Percentiles rank a stretch among this genome's conserved stretches.
Conservation (phyloP, 2,888 invertebrate genomes). For the Epinotia brunnichana region DNA sequence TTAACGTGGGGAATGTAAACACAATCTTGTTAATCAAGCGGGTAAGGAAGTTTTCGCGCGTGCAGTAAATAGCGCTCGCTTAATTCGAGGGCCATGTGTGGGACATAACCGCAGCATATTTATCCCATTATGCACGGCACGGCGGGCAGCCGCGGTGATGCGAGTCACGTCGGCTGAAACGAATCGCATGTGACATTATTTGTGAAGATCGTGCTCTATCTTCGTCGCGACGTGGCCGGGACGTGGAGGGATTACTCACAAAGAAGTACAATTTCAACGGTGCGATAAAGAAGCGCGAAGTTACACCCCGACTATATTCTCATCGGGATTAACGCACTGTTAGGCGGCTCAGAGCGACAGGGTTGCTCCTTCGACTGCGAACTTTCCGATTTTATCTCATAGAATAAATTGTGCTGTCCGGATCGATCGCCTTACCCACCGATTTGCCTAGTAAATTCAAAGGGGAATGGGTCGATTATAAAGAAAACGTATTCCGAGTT, state of each 20-base stretch:
- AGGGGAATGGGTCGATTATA: neutral
- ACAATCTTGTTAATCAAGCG: slow-evolving; percentile 76
- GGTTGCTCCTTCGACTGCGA: slow-evolving; percentile 41
- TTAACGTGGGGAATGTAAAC: slow-evolving; percentile 66
- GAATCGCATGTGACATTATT: slow-evolving; percentile 85
- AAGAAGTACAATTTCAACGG: slow-evolving; percentile 83
- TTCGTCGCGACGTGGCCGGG: slow-evolving; percentile 82
- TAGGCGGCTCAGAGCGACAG: slow-evolving; percentile 51
- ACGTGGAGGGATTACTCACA: slow-evolving; percentile 84
- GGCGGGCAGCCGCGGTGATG: slow-evolving; percentile 75
- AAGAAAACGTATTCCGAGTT: neutral
- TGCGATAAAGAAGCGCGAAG: slow-evolving; percentile 81
- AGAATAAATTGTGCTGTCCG: slow-evolving; percentile 37
- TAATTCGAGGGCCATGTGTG: slow-evolving; percentile 82
- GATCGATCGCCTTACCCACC: slow-evolving; percentile 29
- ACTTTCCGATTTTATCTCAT: slow-evolving; percentile 43
- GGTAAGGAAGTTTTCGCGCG: slow-evolving; percentile 72
- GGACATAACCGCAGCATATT: slow-evolving; percentile 82
- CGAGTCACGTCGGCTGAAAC: slow-evolving; percentile 83
- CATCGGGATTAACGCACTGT: slow-evolving; percentile 76
- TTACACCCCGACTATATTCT: slow-evolving; percentile 75
- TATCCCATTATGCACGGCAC: slow-evolving; percentile 83
- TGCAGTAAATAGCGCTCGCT: slow-evolving; percentile 79
- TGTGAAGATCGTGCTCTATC: slow-evolving; percentile 85
- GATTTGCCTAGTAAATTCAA: slow-evolving; percentile 33